Percentiles rank a stretch among this genome's conserved stretches.
phyloP scores from a whole-genome alignment of 1,140 invertebrate species.

The Matsumurasca onukii region DNA sequence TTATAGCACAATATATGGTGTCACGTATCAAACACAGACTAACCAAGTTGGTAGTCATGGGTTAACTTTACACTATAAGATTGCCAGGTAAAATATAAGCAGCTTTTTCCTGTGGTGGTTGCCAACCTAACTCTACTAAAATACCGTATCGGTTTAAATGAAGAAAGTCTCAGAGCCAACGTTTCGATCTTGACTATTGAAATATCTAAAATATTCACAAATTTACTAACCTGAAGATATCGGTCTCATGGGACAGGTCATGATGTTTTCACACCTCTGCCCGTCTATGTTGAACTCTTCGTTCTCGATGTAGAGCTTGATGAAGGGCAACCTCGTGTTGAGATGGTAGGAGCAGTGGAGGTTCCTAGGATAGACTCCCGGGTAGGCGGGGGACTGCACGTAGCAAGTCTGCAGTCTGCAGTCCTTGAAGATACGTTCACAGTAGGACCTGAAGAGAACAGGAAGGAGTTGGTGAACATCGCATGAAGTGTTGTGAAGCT shows the following conservation, averaged over 20 bases:
- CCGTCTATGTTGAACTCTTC: conserved; percentile 93
- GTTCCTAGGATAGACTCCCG: conserved; percentile 86
- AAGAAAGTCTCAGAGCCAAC: too few species aligned
- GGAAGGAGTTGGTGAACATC: neutral
- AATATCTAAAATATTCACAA: too few species aligned
- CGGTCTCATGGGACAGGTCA: conserved; percentile 90
- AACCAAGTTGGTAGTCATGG: too few species aligned
- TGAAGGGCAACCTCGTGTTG: conserved; percentile 83
- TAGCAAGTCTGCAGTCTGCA: conserved; percentile 88
- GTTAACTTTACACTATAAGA: too few species aligned
- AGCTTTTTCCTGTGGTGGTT: too few species aligned
- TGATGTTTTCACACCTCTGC: conserved; percentile 89
- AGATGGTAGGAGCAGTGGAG: conserved; percentile 87
- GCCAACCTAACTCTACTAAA: too few species aligned
- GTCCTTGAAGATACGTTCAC: conserved; percentile 80
- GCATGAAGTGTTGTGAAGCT: neutral
- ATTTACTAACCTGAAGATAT: conserved; percentile 69
- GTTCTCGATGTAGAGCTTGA: conserved; percentile 89
- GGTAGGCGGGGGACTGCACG: conserved; percentile 89
- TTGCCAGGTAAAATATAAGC: too few species aligned
- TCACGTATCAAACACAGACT: too few species aligned
- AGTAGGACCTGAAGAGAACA: conserved; percentile 71
- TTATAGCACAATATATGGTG: too few species aligned
- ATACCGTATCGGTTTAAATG: too few species aligned
- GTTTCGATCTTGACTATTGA: too few species aligned